Evolutionary conservation across 2,888 invertebrate species (phyloP), one percentile per base, ranked within the genome.

Genomic region (Drosophila subquinaria): DNA sequence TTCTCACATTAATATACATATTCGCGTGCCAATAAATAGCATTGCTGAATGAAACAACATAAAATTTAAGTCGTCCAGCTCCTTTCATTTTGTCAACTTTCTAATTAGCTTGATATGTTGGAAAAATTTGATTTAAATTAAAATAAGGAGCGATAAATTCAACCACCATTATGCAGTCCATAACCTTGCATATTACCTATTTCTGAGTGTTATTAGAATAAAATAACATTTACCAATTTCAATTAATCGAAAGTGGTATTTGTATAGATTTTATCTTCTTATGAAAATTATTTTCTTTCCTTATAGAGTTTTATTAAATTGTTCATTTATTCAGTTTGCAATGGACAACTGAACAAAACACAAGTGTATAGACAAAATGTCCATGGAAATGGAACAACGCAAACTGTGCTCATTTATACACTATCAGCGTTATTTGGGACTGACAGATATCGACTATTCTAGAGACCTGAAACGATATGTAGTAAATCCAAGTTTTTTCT

Each of bases 371-470:
- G 13, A 15, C 27, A 27, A 27, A 27, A 27, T 27, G 27, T 27
- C 5, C 5, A 5, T n/a, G 6, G n/a, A 42, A 50, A 4, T 13
- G 2, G 1, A 11, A 17, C 10, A 52, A 17, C 5, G 23, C 1
- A 52, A 65, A 36, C 30, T 65, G 13, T 36, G 45, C 1, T 20
- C n/a, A 11, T 50, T 65, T n/a, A 2, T 66, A n/a, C 66, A 72
- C 9, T 72, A 62, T 52, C 73, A 72, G 9, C 73, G 73, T 3
- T 62, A 57, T 23, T 17, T 73, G 47, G 73, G 43, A 23, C 30
- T 73, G 5, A 62, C 36, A 13, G 48, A 73, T 5, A 45, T 66
- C 0, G 48, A 38, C 13, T 73, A 57, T 38, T 66, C 52, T 5
- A n/a, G 4, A 5, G 11, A 20, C 2, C 9, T 20, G 4, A 4